These are phyloP conservation scores for Meteorus sp. DNA, from an alignment of 1,140 invertebrate species.

Conservation along the genomic window DNA sequence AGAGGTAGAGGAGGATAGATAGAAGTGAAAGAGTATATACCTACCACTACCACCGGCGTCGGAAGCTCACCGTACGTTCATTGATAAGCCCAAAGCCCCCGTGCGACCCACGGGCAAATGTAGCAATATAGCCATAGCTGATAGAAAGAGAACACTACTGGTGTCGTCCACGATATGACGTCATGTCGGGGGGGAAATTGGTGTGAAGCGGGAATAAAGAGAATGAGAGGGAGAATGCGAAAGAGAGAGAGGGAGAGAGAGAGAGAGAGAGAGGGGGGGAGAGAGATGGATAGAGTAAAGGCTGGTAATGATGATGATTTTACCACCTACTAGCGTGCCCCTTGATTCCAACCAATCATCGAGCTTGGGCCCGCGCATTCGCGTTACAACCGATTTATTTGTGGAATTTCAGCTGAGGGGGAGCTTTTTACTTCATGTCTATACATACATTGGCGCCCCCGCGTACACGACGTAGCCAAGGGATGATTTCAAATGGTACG, in stretches of 20 bases:
- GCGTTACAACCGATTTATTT: background rate
- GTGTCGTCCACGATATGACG: conserved; percentile 11
- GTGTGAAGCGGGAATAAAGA: too few species aligned
- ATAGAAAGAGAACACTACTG: conserved; percentile 7
- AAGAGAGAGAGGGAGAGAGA: background rate
- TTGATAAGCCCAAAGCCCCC: conserved; percentile 35
- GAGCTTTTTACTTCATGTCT: background rate
- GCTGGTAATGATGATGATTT: too few species aligned
- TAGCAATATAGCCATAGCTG: conserved; percentile 12
- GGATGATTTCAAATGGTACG: conserved; percentile 10
- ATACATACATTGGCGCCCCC: too few species aligned
- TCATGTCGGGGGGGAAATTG: conserved; percentile 7
- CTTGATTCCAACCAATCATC: conserved; percentile 8
- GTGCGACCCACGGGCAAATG: conserved; percentile 26
- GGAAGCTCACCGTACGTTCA: conserved; percentile 31
- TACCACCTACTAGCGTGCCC: background rate
- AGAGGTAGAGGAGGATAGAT: conserved; percentile 17
- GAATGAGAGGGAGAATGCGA: too few species aligned
- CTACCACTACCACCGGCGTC: background rate
- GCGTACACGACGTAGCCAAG: background rate
- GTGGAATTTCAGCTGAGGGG: background rate
- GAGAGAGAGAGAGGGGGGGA: too few species aligned
- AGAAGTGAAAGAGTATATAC: conserved; percentile 2
- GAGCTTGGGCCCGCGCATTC: conserved; percentile 1
- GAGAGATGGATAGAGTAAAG: too few species aligned